phyloP scores from a whole-genome alignment of 23 tunicate genomes.

The Halocynthia aurantium region DNA sequence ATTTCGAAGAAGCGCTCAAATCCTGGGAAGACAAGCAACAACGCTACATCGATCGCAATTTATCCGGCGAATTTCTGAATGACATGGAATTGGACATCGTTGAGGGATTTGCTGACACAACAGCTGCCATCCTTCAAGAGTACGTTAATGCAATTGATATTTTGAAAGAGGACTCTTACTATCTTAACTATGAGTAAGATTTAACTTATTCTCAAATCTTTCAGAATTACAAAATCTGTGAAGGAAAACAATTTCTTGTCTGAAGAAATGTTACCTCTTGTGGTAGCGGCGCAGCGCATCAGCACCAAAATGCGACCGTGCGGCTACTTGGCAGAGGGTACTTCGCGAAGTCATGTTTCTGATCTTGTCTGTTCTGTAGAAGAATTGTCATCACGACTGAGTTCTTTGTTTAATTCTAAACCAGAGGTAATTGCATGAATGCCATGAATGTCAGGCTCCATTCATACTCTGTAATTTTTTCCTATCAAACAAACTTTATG shows the following conservation, averaged over 20 bases:
- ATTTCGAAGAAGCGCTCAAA: slow-evolving; percentile 72
- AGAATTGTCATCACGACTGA: slow-evolving; percentile 36
- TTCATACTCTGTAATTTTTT: neutral
- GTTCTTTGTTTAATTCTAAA: slow-evolving; percentile 23
- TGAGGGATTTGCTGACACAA: slow-evolving; percentile 69
- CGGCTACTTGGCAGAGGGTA: slow-evolving; percentile 37
- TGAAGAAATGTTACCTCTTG: slow-evolving; percentile 51
- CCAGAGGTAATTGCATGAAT: slow-evolving; percentile 26
- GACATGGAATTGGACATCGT: slow-evolving; percentile 60
- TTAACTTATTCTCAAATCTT: neutral
- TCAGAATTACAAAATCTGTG: slow-evolving; percentile 42
- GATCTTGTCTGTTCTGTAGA: slow-evolving; percentile 47
- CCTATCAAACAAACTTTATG: neutral
- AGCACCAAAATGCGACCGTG: slow-evolving; percentile 60
- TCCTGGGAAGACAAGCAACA: slow-evolving; percentile 80
- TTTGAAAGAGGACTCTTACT: no score
- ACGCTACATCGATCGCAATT: neutral
- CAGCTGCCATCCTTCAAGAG: slow-evolving; percentile 46
- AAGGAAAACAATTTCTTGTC: slow-evolving; percentile 14
- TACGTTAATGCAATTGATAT: slow-evolving; percentile 1
- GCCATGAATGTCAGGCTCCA: neutral
- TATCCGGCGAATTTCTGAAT: slow-evolving; percentile 26
- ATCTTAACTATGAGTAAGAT: neutral
- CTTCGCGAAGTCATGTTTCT: slow-evolving; percentile 38
- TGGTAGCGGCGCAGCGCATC: slow-evolving; percentile 46